These are phyloP conservation scores for Tachysurus vachellii DNA, from an alignment of 2,113 vertebrate genomes.

Conservation along the genomic window DNA sequence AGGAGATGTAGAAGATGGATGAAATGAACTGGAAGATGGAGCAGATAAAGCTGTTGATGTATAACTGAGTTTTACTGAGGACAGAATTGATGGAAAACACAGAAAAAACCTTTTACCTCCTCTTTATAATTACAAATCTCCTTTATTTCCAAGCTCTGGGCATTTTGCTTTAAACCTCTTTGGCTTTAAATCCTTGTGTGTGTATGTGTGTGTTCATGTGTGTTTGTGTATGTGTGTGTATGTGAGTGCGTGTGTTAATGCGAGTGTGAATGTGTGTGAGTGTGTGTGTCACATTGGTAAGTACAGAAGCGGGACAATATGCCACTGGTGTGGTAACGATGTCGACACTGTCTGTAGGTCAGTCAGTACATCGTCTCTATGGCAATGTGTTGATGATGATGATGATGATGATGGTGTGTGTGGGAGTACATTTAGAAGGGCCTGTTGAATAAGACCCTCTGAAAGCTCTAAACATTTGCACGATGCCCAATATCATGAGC, in stretches of 20 bases:
- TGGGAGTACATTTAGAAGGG: background rate
- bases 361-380: background rate
- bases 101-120: constrained; percentile 22
- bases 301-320: constrained; percentile 4
- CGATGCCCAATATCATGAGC: constrained; percentile 30
- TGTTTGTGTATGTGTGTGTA: constrained; percentile 6
- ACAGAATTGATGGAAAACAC: constrained; percentile 9
- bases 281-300: constrained; percentile 20
- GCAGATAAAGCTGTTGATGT: background rate
- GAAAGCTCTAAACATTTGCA: constrained; percentile 39
- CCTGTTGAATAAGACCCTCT: background rate
- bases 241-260: no score
- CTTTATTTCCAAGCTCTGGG: constrained; percentile 31
- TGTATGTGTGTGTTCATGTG: background rate
- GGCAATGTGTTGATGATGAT: background rate
- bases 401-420: background rate
- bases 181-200: background rate
- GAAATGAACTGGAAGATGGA: background rate
- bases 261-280: background rate
- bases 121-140: constrained; percentile 43
- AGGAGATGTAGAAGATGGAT: constrained; percentile 9
- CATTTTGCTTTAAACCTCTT: background rate
- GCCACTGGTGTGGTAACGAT: background rate
- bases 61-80: constrained; percentile 8
- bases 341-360: background rate